Base-by-base conservation (phyloP, 2,113 vertebrate genomes). In the Gobius niger region DNA sequence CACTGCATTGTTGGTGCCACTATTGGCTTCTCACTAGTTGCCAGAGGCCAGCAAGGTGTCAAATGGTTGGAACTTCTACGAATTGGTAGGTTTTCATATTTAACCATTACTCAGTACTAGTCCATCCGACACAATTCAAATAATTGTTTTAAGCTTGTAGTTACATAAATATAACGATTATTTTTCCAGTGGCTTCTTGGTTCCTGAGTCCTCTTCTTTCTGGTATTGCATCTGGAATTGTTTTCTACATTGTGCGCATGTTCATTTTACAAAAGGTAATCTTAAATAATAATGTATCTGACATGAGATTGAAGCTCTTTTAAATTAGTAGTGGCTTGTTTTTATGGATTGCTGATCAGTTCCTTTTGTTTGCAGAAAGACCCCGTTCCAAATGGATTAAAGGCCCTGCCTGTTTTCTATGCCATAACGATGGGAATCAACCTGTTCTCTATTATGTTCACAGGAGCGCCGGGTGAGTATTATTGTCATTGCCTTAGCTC, bases 1-100 rank as follows among this genome's bases (percentile, higher is more conserved):
- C 98, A 99, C 88, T 99, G 98, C 83, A 99, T 99, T 7, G 97
- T 98, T 9, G 98, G 97, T n/a, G 98, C 97, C 0, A 99, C 97
- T 44, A 97, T 99, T 7, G 97, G 98, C 54, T 99, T 94, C 77
- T 97, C 96, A 0, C 78, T 99, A 34, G 97, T 99, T 75, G 95
- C 96, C 11, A 81, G 67, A 86, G 96, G 96, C 16, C 92, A 94
- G 34, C 51, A 94, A 67, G 96, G 96, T 14, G 94, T 99, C 80
- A 93, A 69, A 73, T 99, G 97, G 98, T 72, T 92, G 0, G 92
- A 96, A 81, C 92, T 99, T 66, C 90, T 98, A 11, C 94, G 96
- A 77, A 98, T 99, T 0, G 96, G 98, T 99, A 81, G 90, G 95
- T 89, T 5, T 72, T 44, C 42, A 7, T 9, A 54, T 34, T 34